Percentiles rank a stretch among this genome's conserved stretches.
Conservation (phyloP, 2,797 vertebrate genomes). For the Bovichtus variegatus region DNA sequence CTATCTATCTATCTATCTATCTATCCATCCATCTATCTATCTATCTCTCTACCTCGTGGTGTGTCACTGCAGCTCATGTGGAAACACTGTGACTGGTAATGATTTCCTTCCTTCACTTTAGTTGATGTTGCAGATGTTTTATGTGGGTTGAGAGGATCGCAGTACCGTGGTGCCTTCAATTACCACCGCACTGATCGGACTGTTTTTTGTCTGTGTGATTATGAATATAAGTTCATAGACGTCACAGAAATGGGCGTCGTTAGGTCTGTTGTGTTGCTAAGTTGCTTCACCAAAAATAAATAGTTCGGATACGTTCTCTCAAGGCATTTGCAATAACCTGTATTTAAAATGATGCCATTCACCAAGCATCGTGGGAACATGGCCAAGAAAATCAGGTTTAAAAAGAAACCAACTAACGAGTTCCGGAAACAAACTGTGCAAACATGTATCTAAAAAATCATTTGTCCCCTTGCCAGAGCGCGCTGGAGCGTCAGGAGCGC, state of each 20-base stretch:
- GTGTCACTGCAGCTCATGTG: conserved; percentile 38
- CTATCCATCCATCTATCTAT: conserved; percentile 13
- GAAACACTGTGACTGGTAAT: conserved; percentile 8
- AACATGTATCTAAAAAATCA: conserved; percentile 4
- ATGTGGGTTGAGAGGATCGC: too few species aligned
- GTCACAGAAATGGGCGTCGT: conserved; percentile 58
- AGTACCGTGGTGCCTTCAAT: conserved; percentile 34
- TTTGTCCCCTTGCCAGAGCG: conserved; percentile 29
- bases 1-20: conserved; percentile 22
- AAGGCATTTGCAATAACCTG: neutral
- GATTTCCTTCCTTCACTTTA: conserved; percentile 6
- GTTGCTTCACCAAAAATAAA: conserved; percentile 53
- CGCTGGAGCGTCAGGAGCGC: conserved; percentile 49
- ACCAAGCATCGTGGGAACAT: neutral
- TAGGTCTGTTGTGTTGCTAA: conserved; percentile 40
- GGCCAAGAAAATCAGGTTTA: neutral
- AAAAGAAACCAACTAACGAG: neutral
- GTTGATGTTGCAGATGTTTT: neutral
- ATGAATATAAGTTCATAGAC: neutral
- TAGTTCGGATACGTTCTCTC: neutral
- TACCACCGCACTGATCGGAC: neutral
- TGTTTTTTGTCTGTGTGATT: neutral
- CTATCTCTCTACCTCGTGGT: conserved; percentile 3
- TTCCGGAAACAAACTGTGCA: neutral
- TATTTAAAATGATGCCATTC: neutral